Evolutionary conservation across 1,140 invertebrate species (phyloP), one percentile per base, ranked within the genome.

Genomic region (Drosophila nigromelanica): DNA sequence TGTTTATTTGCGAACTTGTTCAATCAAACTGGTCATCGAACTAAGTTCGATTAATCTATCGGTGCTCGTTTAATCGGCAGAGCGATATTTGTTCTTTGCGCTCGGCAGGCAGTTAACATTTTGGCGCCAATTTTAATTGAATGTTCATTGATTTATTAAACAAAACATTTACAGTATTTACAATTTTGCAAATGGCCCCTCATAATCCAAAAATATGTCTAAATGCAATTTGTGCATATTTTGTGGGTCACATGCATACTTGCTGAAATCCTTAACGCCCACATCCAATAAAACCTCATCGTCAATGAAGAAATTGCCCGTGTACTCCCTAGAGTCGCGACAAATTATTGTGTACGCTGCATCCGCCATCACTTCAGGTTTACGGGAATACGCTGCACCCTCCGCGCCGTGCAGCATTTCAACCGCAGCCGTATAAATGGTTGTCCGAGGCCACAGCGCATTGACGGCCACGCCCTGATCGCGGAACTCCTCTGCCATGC

Each of bases 321-420:
- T 98, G 14, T 73, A 85, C 73, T 94, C 94, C 0, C 92, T 93
- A 78, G 96, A 95, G 79, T 98, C 95, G 91, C 93, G 93, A 66
- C 93, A 95, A 3, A 99, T 90, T 76, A 99, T 96, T 1, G 94
- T 94, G 92, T 99, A 99, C 2, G 98, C 98, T 51, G 98, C 98
- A 94, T 99, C 97, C 14, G 97, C 96, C 92, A 99, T 95, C 68
- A 99, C 99, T 48, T 99, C 98, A 0, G 97, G 95, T 91, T 96
- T 98, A 33, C 98, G 93, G 79, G 95, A 93, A 73, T 94, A 93
- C 83, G 92, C 85, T 1, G 77, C 89, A 92, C 99, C 98, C 0
- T 98, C 98, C 18, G 98, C 97, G 0, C 98, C 99, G 70, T 95
- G 94, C 89, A 99, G 91, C 98, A 99, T 99, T 90, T 98, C 96